These are phyloP conservation scores for Peromyscus aztecus DNA, from an alignment of 2,797 vertebrate genomes.

Conservation along the genomic window DNA sequence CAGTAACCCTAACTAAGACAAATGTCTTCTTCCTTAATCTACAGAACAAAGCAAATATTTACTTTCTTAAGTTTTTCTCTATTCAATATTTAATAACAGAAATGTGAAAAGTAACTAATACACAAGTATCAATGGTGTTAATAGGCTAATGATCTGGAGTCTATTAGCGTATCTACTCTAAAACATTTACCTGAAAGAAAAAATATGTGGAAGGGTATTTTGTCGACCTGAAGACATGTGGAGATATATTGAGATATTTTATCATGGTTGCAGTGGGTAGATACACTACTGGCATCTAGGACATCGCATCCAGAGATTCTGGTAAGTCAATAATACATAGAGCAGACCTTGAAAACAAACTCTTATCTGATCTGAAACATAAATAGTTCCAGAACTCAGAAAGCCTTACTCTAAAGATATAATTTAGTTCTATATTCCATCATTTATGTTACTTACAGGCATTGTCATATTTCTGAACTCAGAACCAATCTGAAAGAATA, in stretches of 20 bases:
- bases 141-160: background rate
- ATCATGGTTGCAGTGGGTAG: background rate
- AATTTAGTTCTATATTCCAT: background rate
- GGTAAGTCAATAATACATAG: background rate
- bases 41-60: background rate
- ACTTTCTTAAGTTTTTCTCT: background rate
- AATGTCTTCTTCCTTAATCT: background rate
- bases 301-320: background rate
- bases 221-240: background rate
- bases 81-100: background rate
- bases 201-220: background rate
- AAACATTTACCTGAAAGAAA: background rate
- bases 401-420: background rate
- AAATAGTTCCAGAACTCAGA: background rate
- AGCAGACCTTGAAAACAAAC: background rate
- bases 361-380: background rate
- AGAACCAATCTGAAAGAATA: background rate
- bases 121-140: too few species aligned
- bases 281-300: too few species aligned
- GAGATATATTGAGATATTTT: background rate
- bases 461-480: background rate
- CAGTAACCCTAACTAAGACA: background rate
- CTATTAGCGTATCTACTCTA: background rate
- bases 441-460: background rate
- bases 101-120: background rate